phyloP scores from a whole-genome alignment of 2,113 vertebrate genomes.

The Gopherus evgoodei region DNA sequence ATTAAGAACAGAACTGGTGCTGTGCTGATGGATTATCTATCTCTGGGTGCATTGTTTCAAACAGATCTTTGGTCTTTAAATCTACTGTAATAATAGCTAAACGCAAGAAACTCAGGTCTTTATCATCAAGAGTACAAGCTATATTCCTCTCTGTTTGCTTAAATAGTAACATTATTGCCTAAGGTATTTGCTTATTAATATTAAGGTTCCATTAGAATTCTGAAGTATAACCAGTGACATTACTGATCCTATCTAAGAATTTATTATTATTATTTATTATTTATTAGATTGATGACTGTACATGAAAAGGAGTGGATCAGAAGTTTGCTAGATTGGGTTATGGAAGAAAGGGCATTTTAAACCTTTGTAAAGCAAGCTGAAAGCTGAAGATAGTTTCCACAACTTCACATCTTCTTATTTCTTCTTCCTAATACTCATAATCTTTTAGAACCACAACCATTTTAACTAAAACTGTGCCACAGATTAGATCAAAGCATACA shows the following conservation, averaged over 20 bases:
- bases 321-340: constrained; percentile 51
- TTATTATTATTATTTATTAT: constrained; percentile 49
- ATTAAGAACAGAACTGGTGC: constrained; percentile 6
- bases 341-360: constrained; percentile 66
- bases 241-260: constrained; percentile 59
- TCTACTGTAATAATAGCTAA: constrained; percentile 27
- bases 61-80: constrained; percentile 15
- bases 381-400: constrained; percentile 76
- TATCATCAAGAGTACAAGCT: constrained; percentile 32
- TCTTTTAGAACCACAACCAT: constrained; percentile 66
- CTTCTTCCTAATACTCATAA: constrained; percentile 66
- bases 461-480: constrained; percentile 68
- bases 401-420: constrained; percentile 47
- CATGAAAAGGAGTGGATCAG: constrained; percentile 63
- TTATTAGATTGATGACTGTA: constrained; percentile 52
- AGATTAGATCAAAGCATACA: constrained; percentile 76
- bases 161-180: constrained; percentile 47
- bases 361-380: constrained; percentile 77
- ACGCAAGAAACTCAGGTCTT: constrained; percentile 27
- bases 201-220: constrained; percentile 60
- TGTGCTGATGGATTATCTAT: not conserved
- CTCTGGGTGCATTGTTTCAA: constrained; percentile 11
- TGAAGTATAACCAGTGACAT: constrained; percentile 49
- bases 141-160: constrained; percentile 45
- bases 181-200: constrained; percentile 61